phyloP scores from a whole-genome alignment of 2,113 vertebrate species.

The Notechis scutatus region DNA sequence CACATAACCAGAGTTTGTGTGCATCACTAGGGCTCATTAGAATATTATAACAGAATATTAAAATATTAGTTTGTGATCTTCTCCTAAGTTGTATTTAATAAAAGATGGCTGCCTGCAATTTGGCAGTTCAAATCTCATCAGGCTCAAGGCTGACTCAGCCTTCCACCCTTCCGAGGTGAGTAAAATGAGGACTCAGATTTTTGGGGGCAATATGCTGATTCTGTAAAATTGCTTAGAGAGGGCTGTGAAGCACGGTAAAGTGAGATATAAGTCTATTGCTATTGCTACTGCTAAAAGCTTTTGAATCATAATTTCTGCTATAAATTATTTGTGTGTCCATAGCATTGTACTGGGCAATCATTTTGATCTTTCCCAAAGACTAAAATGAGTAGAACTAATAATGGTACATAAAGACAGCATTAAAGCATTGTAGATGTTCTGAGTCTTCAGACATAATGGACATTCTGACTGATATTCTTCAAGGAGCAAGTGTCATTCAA shows the following conservation, averaged over 20 bases:
- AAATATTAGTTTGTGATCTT: neutral
- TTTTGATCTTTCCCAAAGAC: neutral
- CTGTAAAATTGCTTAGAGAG: no score
- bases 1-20: neutral
- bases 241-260: no score
- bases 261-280: no score
- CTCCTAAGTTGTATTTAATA: neutral
- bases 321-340: neutral
- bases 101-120: neutral
- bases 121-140: no score
- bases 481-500: neutral
- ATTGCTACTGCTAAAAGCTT: neutral
- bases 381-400: neutral
- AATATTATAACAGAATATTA: neutral
- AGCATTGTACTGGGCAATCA: neutral
- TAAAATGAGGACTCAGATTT: no score
- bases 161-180: no score
- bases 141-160: no score
- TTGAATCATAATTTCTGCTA: neutral
- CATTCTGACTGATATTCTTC: neutral
- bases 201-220: no score
- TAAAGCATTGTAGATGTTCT: neutral
- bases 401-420: neutral
- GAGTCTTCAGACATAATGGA: neutral
- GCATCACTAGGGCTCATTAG: neutral